phyloP scores from a whole-genome alignment of 2,113 vertebrate species.

The Struthio camelus region DNA sequence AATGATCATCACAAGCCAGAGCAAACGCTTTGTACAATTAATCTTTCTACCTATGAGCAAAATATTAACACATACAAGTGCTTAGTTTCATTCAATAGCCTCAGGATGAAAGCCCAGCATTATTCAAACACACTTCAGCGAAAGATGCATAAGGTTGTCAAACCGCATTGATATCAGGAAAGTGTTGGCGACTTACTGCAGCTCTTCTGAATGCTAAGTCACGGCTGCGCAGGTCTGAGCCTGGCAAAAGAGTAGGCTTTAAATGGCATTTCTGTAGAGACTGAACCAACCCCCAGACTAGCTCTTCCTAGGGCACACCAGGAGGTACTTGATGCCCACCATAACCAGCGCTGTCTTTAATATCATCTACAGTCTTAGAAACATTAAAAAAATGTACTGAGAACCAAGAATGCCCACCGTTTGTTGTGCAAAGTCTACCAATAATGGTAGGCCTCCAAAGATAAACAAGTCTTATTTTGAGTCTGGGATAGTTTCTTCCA shows the following conservation, averaged over 20 bases:
- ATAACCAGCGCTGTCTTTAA: slow-evolving; percentile 48
- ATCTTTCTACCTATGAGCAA: slow-evolving; percentile 21
- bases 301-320: background rate
- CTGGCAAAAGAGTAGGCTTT: background rate
- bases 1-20: background rate
- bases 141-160: slow-evolving; percentile 34
- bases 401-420: background rate
- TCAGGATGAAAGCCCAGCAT: slow-evolving; percentile 23
- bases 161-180: background rate
- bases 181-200: background rate
- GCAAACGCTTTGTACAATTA: background rate
- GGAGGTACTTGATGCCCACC: background rate
- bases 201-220: background rate
- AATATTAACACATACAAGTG: slow-evolving; percentile 1
- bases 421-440: slow-evolving; percentile 39
- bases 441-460: slow-evolving; percentile 49
- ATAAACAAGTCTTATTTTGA: slow-evolving; percentile 7
- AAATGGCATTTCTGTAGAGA: background rate
- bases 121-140: slow-evolving; percentile 31
- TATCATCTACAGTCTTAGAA: slow-evolving; percentile 9
- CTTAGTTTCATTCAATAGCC: slow-evolving; percentile 23
- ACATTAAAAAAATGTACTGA: slow-evolving; percentile 44
- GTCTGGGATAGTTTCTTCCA: slow-evolving; percentile 21
- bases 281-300: background rate
- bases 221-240: background rate